These are phyloP conservation scores for Sycophila texana DNA, from an alignment of 2,888 invertebrate species.

Conservation along the genomic window DNA sequence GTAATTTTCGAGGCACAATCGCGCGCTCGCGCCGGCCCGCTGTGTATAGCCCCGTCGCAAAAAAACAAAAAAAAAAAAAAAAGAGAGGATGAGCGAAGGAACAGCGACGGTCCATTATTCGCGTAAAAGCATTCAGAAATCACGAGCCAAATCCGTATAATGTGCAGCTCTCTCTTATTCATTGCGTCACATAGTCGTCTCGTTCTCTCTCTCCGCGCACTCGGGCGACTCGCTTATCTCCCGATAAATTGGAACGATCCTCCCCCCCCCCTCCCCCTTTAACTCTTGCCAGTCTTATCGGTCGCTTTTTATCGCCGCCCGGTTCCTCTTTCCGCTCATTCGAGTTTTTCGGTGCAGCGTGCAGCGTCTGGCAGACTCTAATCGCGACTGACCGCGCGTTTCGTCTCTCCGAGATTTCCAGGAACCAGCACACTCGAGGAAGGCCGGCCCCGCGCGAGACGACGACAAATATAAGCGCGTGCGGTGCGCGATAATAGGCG, in stretches of 20 bases:
- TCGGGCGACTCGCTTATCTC: slow-evolving; percentile 20
- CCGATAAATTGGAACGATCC: slow-evolving; percentile 35
- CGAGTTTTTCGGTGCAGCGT: not conserved
- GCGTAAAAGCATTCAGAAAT: slow-evolving; percentile 27
- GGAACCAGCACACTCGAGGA: too few species aligned
- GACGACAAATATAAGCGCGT: not conserved
- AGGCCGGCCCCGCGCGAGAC: not conserved
- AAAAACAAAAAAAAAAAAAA: slow-evolving; percentile 4
- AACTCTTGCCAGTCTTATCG: slow-evolving; percentile 7
- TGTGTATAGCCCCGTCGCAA: not conserved
- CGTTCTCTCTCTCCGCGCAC: slow-evolving; percentile 5
- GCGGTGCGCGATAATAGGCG: not conserved
- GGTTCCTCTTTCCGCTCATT: not conserved
- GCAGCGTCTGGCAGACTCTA: too few species aligned
- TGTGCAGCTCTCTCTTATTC: not conserved
- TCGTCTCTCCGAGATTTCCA: not conserved
- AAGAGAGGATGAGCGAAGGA: slow-evolving; percentile 4
- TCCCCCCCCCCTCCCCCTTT: not conserved
- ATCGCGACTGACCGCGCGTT: not conserved
- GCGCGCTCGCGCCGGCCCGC: not conserved
- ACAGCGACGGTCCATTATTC: slow-evolving; percentile 38
- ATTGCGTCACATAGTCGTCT: slow-evolving; percentile 5
- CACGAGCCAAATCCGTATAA: slow-evolving; percentile 11
- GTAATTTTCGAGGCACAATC: slow-evolving; percentile 37
- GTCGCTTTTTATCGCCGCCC: not conserved